Percentiles rank a stretch among this genome's conserved stretches.
These are phyloP conservation scores for Agelas oroides DNA, from an alignment of 37 sponge, comb jelly and placozoan genomes.

Conservation along the genomic window DNA sequence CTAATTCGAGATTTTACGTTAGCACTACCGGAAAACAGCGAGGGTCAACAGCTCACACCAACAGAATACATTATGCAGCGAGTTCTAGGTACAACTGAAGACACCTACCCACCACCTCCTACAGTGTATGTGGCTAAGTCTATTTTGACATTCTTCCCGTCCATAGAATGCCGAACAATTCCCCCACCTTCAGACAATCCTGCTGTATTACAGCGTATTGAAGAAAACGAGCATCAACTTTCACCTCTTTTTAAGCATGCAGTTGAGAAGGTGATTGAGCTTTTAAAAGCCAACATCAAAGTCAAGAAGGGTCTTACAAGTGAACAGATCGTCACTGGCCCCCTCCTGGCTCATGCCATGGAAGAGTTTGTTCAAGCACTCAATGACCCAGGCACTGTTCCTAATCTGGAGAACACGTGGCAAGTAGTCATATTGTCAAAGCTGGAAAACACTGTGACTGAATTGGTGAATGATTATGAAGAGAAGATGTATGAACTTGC, in stretches of 20 bases:
- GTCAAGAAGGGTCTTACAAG: slow-evolving; percentile 27
- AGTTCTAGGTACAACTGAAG: no score
- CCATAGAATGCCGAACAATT: slow-evolving; percentile 31
- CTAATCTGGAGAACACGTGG: slow-evolving; percentile 36
- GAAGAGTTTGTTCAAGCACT: slow-evolving; percentile 31
- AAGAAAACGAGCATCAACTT: background rate
- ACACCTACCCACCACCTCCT: no score
- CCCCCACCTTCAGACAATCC: slow-evolving; percentile 30
- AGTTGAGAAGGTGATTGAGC: background rate
- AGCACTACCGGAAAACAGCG: background rate
- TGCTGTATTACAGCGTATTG: slow-evolving; percentile 22
- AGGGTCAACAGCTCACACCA: slow-evolving; percentile 36
- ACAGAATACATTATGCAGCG: slow-evolving; percentile 16
- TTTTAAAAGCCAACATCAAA: background rate
- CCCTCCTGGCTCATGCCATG: slow-evolving; percentile 4
- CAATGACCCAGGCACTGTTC: slow-evolving; percentile 43
- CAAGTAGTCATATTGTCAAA: background rate
- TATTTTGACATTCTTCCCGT: slow-evolving; percentile 25
- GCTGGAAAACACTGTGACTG: background rate
- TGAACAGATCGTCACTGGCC: slow-evolving; percentile 1
- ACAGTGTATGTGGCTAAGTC: background rate
- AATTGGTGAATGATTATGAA: slow-evolving; percentile 25
- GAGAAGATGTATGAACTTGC: slow-evolving; percentile 26
- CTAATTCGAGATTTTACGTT: slow-evolving; percentile 41
- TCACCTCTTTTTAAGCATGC: slow-evolving; percentile 8